A percentile compares a stretch with the other conserved stretches of the same genome.
Evolutionary conservation across 2,888 invertebrate genomes (phyloP).

Genomic region (Cantharis lateralis): DNA sequence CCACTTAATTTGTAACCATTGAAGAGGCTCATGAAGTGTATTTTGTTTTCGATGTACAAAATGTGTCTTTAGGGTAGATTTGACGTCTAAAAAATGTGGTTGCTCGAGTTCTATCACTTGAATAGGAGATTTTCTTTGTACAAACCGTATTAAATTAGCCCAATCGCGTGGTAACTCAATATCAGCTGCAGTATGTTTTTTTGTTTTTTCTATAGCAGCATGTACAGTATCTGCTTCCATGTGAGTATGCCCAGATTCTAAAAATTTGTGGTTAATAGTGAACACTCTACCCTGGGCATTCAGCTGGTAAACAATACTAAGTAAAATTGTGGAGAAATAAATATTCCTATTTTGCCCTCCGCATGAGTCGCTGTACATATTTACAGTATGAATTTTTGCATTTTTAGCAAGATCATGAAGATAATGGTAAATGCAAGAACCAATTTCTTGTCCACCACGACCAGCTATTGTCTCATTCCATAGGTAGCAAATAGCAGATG

Average conservation of each 20-base stretch:
- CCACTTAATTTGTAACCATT: too few species aligned
- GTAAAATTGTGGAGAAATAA: not conserved
- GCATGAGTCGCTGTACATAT: not conserved
- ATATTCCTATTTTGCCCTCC: not conserved
- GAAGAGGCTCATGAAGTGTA: too few species aligned
- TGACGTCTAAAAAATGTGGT: too few species aligned
- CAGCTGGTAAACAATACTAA: not conserved
- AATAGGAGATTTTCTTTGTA: too few species aligned
- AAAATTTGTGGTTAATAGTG: not conserved
- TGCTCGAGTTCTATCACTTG: too few species aligned
- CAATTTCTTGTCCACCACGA: constrained; percentile 2
- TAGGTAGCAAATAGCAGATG: not conserved
- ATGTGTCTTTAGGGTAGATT: too few species aligned
- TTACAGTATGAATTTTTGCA: not conserved
- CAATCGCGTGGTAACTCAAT: too few species aligned
- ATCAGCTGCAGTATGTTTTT: too few species aligned
- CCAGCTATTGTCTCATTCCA: not conserved
- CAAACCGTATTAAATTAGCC: too few species aligned
- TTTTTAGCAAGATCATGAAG: not conserved
- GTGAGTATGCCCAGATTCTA: not conserved
- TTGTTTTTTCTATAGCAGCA: too few species aligned
- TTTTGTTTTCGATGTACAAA: too few species aligned
- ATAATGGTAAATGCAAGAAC: not conserved
- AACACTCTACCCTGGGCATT: not conserved
- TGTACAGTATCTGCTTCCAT: not conserved